These are phyloP conservation scores for Campaea margaritaria DNA, from an alignment of 2,888 invertebrate genomes.

Conservation along the genomic window DNA sequence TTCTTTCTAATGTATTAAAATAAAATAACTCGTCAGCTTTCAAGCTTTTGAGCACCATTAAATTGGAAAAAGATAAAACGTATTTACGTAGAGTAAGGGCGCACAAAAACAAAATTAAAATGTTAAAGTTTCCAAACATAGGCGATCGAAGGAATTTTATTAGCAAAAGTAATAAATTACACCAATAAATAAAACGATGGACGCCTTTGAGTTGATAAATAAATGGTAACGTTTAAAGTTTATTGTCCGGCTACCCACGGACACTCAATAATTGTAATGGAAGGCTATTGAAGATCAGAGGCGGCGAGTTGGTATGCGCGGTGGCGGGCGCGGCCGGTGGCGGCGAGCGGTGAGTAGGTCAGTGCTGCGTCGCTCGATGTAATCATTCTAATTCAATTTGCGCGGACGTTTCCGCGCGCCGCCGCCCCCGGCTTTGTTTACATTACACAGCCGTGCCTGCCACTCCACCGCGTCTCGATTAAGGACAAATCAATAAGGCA, in stretches of 20 bases:
- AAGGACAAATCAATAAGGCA: slow-evolving; percentile 84
- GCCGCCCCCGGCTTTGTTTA: slow-evolving; percentile 67
- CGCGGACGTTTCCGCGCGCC: slow-evolving; percentile 59
- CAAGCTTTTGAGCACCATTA: too few species aligned
- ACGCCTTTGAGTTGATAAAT: slow-evolving; percentile 36
- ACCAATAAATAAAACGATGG: slow-evolving; percentile 34
- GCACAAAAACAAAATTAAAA: slow-evolving; percentile 20
- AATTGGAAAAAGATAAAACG: background rate
- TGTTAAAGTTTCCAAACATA: slow-evolving; percentile 20
- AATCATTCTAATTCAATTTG: slow-evolving; percentile 79
- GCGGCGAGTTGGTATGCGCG: slow-evolving; percentile 38
- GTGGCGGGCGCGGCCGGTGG: slow-evolving; percentile 26
- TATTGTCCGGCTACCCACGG: slow-evolving; percentile 42
- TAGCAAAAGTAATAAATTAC: slow-evolving; percentile 33
- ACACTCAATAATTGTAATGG: slow-evolving; percentile 45
- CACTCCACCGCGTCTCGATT: slow-evolving; percentile 75
- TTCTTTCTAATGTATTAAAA: too few species aligned
- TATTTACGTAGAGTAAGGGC: background rate
- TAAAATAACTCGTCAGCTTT: too few species aligned
- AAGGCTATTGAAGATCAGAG: slow-evolving; percentile 45
- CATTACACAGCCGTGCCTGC: slow-evolving; percentile 60
- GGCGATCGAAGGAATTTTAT: slow-evolving; percentile 25
- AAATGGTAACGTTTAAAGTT: slow-evolving; percentile 40
- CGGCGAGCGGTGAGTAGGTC: slow-evolving; percentile 31
- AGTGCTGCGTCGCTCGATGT: slow-evolving; percentile 52